Percentiles rank a stretch among this genome's conserved stretches.
Evolutionary conservation across 1,140 invertebrate genomes (phyloP).

Genomic region (Eurosta solidaginis): DNA sequence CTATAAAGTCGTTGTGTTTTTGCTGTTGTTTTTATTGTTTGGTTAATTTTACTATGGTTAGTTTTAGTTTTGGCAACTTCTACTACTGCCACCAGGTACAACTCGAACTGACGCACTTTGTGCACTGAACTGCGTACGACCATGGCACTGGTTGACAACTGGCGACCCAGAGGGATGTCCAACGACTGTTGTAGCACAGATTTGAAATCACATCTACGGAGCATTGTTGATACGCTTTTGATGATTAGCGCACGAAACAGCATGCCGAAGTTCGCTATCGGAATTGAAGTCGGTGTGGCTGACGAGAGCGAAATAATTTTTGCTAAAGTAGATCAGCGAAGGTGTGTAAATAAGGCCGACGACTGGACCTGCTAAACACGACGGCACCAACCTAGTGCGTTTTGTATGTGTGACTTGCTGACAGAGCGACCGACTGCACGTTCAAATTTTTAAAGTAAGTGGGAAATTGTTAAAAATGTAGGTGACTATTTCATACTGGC

Average conservation of each 20-base stretch:
- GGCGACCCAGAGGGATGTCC: conserved; percentile 34
- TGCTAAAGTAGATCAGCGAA: too few relatives aligned
- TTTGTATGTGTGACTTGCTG: conserved; percentile 17
- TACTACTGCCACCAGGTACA: conserved; percentile 30
- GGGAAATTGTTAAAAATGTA: not conserved
- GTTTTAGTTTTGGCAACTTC: not conserved
- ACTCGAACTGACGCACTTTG: conserved; percentile 41
- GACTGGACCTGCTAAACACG: not conserved
- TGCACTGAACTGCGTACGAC: conserved; percentile 41
- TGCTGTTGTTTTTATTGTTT: conserved; percentile 31
- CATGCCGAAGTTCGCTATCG: not conserved
- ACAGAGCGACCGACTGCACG: conserved; percentile 25
- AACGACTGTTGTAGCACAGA: conserved; percentile 31
- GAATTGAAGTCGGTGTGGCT: conserved; percentile 35
- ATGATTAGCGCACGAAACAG: not conserved
- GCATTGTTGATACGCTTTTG: not conserved
- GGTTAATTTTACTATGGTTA: conserved; percentile 1
- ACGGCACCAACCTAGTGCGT: conserved; percentile 33
- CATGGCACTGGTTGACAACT: conserved; percentile 52
- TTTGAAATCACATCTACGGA: conserved; percentile 32
- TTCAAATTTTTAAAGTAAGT: not conserved
- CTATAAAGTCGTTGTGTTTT: conserved; percentile 15
- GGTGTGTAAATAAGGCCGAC: not conserved
- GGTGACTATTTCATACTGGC: too few relatives aligned
- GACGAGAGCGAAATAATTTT: not conserved